Base-by-base conservation (phyloP, 2,113 vertebrate genomes). In the Pseudorasbora parva region DNA sequence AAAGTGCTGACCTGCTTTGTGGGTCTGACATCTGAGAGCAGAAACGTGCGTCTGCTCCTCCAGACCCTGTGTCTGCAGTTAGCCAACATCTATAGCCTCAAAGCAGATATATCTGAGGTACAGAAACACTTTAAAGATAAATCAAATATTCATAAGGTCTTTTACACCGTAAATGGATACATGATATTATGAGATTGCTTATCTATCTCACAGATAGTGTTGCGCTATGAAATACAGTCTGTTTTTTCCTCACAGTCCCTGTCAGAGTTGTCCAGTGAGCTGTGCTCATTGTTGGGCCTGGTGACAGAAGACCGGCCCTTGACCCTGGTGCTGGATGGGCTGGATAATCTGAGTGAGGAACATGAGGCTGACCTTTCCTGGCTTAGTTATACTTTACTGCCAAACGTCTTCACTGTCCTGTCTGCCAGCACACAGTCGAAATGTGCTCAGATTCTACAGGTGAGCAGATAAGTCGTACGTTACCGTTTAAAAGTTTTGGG, bases 341-440 rank as follows among this genome's bases (percentile, higher is more conserved):
- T 93, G 62, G 91, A 94, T 80, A 90, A 93, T 72, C 89, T 94
- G 43, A 93, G 88, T 14, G 92, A 92, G 77, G 90, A 92, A n/a
- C 87, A 91, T 73, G 84, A 84, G 17, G 76, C 87, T 41, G 88
- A 89, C 21, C 83, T 95, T 27, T 93, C 91, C 83, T 94, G 93
- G 93, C 87, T 94, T 27, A 90, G 79, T 30, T 7, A 59, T 57
- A 68, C 87, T 78, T 83, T 92, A 15, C 91, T 91, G 19, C 82
- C 83, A 41, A 89, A 94, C 4, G 87, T 94, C 17, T 84, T 89
- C 72, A 80, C 91, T 62, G 77, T 93, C 68, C 83, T 92, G n/a
- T 94, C 93, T 71, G 87, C 88, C 14, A 90, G 87, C 47, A 82
- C 86, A 1, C 83, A 87, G 51, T 91, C 92, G 23, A 76, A 81